Evolutionary conservation across 2,797 vertebrate genomes (phyloP).

Genomic region (Anas georgica): DNA sequence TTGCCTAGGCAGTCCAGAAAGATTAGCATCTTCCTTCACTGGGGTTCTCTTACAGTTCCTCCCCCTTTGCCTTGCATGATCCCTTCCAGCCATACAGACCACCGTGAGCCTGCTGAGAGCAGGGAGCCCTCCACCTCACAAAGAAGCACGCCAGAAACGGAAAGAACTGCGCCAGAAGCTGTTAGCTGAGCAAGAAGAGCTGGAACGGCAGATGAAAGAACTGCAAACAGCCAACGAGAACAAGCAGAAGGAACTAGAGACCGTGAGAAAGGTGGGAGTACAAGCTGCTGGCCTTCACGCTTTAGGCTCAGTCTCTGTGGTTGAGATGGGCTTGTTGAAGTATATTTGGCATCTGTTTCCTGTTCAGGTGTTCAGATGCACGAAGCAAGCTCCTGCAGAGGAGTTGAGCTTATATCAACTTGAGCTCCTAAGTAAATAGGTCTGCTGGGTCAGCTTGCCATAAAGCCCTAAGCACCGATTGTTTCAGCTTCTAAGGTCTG

Average conservation of each 20-base stretch:
- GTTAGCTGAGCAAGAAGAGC: conserved; percentile 89
- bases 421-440: accelerated
- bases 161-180: conserved; percentile 87
- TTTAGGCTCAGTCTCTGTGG: neutral
- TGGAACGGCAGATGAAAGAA: conserved; percentile 92
- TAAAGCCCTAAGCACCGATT: neutral
- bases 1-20: neutral
- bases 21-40: neutral
- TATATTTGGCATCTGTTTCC: neutral
- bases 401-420: neutral
- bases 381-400: neutral
- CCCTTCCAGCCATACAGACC: conserved; percentile 86
- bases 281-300: neutral
- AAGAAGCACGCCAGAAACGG: conserved; percentile 87
- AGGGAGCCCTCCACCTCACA: conserved; percentile 86
- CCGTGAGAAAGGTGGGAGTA: conserved; percentile 87
- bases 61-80: neutral
- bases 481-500: neutral
- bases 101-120: conserved; percentile 85
- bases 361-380: neutral
- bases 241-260: conserved; percentile 92
- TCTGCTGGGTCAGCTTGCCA: neutral
- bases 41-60: neutral
- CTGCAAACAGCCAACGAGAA: conserved; percentile 91
- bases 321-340: neutral